Evolutionary conservation across 1,140 invertebrate genomes (phyloP).

Genomic region (Drosophila virilis): DNA sequence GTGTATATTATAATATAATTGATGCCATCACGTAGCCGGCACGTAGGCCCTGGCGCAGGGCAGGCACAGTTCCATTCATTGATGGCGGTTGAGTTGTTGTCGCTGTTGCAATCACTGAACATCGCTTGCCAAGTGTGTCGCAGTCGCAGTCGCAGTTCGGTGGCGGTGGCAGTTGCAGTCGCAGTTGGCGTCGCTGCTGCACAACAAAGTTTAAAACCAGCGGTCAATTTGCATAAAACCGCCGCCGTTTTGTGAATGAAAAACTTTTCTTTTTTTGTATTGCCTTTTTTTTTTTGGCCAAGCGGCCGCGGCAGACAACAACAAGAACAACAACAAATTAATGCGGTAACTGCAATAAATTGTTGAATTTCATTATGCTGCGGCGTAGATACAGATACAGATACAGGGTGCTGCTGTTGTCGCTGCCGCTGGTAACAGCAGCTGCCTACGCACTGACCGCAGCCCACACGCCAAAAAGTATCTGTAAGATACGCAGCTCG

Average conservation of each 20-base stretch:
- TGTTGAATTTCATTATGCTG: conserved; percentile 81
- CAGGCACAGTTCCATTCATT: conserved; percentile 66
- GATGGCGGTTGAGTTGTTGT: conserved; percentile 49
- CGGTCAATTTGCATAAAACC: conserved; percentile 79
- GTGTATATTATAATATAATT: conserved; percentile 60
- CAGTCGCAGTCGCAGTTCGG: conserved; percentile 20
- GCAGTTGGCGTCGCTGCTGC: not conserved
- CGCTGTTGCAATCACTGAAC: conserved; percentile 72
- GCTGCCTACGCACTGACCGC: conserved; percentile 69
- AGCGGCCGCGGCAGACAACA: conserved; percentile 13
- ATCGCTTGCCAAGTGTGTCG: conserved; percentile 78
- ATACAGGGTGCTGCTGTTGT: conserved; percentile 59
- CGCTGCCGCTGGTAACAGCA: conserved; percentile 29
- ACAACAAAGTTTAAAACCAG: conserved; percentile 59
- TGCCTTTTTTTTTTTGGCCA: conserved; percentile 51
- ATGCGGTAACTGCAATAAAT: conserved; percentile 80
- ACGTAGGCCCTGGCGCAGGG: conserved; percentile 63
- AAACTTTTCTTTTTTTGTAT: conserved; percentile 49
- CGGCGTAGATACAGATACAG: conserved; percentile 34
- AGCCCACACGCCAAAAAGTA: conserved; percentile 59
- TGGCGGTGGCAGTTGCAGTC: not conserved
- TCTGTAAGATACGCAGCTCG: conserved; percentile 68
- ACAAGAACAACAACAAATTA: conserved; percentile 72
- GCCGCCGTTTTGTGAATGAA: conserved; percentile 80
- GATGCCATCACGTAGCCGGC: conserved; percentile 69